A percentile compares a stretch with the other conserved stretches of the same genome.
Evolutionary conservation across 2,113 vertebrate genomes (phyloP).

Genomic region (Oreochromis aureus): DNA sequence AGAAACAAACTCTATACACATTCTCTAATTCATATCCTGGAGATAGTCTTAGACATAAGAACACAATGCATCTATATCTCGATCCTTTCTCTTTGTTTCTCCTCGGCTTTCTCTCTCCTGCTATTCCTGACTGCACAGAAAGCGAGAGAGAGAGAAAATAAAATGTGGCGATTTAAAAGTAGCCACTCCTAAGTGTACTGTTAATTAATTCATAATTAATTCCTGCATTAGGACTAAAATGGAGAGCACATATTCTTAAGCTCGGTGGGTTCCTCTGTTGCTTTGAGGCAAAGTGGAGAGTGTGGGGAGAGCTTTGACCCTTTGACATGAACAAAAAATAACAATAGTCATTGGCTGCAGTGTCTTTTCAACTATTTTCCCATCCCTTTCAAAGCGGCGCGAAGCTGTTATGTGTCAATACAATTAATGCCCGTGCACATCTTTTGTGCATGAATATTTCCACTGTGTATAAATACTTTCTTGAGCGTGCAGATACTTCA

Average conservation of each 20-base stretch:
- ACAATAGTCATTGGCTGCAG: constrained; percentile 21
- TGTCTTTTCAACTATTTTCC: constrained; percentile 11
- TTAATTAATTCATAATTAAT: constrained; percentile 72
- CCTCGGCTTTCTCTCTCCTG: background rate
- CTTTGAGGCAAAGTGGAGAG: constrained; percentile 43
- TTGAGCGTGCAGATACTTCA: background rate
- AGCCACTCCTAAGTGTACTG: constrained; percentile 51
- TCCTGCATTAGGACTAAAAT: constrained; percentile 57
- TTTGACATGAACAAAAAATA: constrained; percentile 19
- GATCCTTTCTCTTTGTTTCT: constrained; percentile 49
- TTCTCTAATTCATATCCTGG: constrained; percentile 67
- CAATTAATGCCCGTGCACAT: background rate
- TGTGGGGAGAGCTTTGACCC: constrained; percentile 39
- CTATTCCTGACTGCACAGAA: constrained; percentile 48
- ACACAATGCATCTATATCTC: constrained; percentile 40
- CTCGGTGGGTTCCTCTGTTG: constrained; percentile 50
- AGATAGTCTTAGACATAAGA: constrained; percentile 50
- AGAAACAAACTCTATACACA: constrained; percentile 68
- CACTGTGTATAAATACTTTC: background rate
- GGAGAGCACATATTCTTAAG: constrained; percentile 47
- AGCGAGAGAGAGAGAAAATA: background rate
- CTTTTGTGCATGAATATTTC: background rate
- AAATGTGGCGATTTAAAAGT: constrained; percentile 24
- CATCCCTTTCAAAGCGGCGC: background rate
- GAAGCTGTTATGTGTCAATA: background rate